These are phyloP conservation scores for Tenebrio molitor DNA, from an alignment of 1,140 invertebrate species.

Conservation along the genomic window DNA sequence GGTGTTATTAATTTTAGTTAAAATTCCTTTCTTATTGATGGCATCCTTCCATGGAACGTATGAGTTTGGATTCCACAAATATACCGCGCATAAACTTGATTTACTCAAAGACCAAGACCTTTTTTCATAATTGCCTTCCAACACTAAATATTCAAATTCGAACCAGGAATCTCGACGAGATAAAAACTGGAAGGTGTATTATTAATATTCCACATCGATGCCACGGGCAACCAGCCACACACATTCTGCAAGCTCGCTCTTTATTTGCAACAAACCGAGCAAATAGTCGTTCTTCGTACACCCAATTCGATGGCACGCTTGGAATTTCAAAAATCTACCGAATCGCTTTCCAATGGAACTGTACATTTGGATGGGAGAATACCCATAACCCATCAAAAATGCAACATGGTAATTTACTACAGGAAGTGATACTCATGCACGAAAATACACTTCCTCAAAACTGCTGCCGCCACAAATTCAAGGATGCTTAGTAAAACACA, in stretches of 20 bases:
- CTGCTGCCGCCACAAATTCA: not conserved
- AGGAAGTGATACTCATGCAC: slow-evolving; percentile 13
- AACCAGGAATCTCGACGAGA: slow-evolving; percentile 34
- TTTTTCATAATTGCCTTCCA: slow-evolving; percentile 37
- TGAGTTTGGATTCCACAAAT: slow-evolving; percentile 53
- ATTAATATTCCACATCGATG: slow-evolving; percentile 29
- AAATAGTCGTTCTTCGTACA: not conserved
- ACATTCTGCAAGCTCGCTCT: slow-evolving; percentile 7
- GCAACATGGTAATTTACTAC: slow-evolving; percentile 4
- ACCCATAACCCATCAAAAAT: not conserved
- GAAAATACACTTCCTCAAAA: not conserved
- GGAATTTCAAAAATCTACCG: no score
- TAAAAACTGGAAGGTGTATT: slow-evolving; percentile 31
- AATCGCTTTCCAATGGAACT: not conserved
- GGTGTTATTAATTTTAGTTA: slow-evolving; percentile 57
- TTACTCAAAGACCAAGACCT: slow-evolving; percentile 47
- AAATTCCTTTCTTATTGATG: slow-evolving; percentile 56
- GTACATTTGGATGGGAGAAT: not conserved
- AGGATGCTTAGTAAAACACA: no score
- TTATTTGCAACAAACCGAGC: not conserved
- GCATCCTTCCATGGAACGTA: slow-evolving; percentile 49
- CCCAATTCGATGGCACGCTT: no score
- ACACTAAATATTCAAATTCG: slow-evolving; percentile 39
- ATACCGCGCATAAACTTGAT: slow-evolving; percentile 49
- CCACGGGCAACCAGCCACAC: slow-evolving; percentile 7